Percentiles rank a stretch among this genome's conserved stretches.
phyloP scores from a whole-genome alignment of 2,113 vertebrate genomes.

The Epinephelus moara region DNA sequence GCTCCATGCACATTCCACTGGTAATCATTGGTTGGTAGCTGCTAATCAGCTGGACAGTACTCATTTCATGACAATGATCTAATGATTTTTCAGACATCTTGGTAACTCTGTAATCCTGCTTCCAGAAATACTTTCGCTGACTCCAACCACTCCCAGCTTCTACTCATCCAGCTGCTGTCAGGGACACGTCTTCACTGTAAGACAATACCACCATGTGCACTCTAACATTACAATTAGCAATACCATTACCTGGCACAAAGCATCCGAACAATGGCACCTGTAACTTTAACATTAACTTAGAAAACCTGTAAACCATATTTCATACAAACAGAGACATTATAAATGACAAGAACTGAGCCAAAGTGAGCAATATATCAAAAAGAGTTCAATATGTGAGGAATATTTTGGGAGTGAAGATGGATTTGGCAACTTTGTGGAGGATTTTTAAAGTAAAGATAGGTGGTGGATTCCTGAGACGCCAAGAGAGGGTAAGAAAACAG shows the following conservation, averaged over 20 bases:
- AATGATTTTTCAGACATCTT: not conserved
- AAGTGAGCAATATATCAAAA: not conserved
- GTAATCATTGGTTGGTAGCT: not conserved
- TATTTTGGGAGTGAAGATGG: conserved; percentile 22
- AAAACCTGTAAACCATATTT: not conserved
- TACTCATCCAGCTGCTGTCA: conserved; percentile 40
- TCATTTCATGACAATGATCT: not conserved
- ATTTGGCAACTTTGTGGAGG: conserved; percentile 1
- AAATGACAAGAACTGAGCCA: not conserved
- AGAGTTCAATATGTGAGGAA: not conserved
- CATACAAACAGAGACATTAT: not conserved
- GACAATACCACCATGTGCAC: not conserved
- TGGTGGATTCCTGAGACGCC: not conserved
- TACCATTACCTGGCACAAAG: conserved; percentile 39
- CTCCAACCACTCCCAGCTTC: conserved; percentile 35
- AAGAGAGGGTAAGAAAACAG: not conserved
- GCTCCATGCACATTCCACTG: not conserved
- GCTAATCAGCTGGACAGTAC: not conserved
- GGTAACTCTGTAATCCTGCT: conserved; percentile 37
- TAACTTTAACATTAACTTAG: conserved; percentile 15
- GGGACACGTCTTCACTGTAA: not conserved
- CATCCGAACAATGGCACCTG: conserved; percentile 12
- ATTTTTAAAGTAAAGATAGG: not conserved
- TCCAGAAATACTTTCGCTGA: conserved; percentile 19
- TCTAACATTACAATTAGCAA: conserved; percentile 37